Base-by-base conservation (phyloP, 2,888 invertebrate genomes). In the Dolichopus griseipennis region DNA sequence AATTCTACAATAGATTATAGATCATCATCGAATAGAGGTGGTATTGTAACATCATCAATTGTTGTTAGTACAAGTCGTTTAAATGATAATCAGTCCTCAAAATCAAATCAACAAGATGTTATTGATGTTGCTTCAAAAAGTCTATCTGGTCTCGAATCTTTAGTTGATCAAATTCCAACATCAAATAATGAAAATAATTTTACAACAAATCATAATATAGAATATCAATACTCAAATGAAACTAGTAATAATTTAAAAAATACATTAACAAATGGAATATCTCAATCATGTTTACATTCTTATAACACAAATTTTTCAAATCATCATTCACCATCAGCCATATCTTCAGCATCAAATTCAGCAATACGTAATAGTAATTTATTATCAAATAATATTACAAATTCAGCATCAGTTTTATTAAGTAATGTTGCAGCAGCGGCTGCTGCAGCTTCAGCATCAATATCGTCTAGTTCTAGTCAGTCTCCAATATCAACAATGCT, bases 101-200 rank as follows among this genome's bases (percentile, higher is more conserved):
- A 18, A 34, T 69, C 72, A 64, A 73, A 73, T 18, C 52, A 52
- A 52, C 52, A 52, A 52, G 18, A 52, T 61, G 71, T 72, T 61
- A 69, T 75, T 9, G 92, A 92, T 82, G 90, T 92, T 52, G 88
- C 92, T n/a, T 89, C 91, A 37, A 93, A 93, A 79, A 92, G 91
- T 74, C 83, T 92, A 65, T 93, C 93, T 21, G 94, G 93, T 22
- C 84, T 94, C 65, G 93, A 94, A 81, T 93, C 93, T 63, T 84
- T 94, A 65, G 93, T 94, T 72, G 93, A 94, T 83, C 94, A 94
- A 85, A 94, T 94, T 81, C 94, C 93, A 66, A 90, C 91, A 75
- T 88, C 90, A 68, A 92, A 93, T 75, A 89, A 89, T 8, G 87
- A 86, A 75, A 74, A 73, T 70, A 68, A 68, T 18, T 22, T 66